A percentile compares a stretch with the other conserved stretches of the same genome.
phyloP scores from a whole-genome alignment of 2,888 invertebrate species.

The Halictus quadricinctus region DNA sequence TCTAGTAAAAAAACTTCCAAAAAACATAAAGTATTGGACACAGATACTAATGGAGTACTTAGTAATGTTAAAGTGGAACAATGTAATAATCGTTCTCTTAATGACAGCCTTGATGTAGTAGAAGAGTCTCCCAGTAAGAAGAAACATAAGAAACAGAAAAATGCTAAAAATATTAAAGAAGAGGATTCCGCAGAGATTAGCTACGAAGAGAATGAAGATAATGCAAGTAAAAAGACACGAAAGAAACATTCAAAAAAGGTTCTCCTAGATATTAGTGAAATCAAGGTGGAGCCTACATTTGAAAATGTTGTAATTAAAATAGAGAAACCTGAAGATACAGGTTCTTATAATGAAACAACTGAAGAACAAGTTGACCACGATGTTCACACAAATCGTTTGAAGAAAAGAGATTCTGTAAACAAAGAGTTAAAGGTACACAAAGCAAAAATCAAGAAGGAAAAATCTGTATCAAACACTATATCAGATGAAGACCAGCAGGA shows the following conservation, averaged over 20 bases:
- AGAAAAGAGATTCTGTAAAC: conserved; percentile 23
- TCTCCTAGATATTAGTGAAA: conserved; percentile 7
- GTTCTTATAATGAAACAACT: not conserved
- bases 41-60: not conserved
- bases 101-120: conserved; percentile 8
- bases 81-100: not conserved
- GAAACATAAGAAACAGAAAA: conserved; percentile 22
- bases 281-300: conserved; percentile 33
- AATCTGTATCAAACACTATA: not conserved
- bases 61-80: conserved; percentile 32
- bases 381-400: conserved; percentile 10
- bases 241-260: conserved; percentile 44
- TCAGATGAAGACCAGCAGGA: conserved; percentile 11
- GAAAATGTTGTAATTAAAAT: conserved; percentile 28
- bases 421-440: not conserved
- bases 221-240: conserved; percentile 33
- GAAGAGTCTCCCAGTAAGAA: conserved; percentile 29
- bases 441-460: conserved; percentile 31
- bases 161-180: not conserved
- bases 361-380: not conserved
- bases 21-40: conserved; percentile 7
- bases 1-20: conserved; percentile 32
- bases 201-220: conserved; percentile 26
- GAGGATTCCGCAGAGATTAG: not conserved
- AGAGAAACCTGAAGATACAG: conserved; percentile 30